These are phyloP conservation scores for Hepsetus odoe DNA, from an alignment of 2,113 vertebrate genomes.

Conservation along the genomic window DNA sequence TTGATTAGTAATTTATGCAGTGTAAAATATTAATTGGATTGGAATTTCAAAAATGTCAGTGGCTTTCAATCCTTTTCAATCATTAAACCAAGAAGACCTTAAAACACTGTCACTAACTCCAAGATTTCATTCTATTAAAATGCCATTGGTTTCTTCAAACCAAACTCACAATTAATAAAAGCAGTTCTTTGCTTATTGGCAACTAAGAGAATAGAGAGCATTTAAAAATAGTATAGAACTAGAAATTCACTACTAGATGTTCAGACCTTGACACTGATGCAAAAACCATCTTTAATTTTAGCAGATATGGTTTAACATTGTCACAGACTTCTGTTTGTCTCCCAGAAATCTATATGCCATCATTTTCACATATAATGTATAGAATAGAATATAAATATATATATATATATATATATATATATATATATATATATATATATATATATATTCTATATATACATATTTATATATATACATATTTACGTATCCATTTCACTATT, in stretches of 20 bases:
- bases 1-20: constrained; percentile 47
- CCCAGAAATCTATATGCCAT: too few species aligned
- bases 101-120: constrained; percentile 14
- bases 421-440: too few species aligned
- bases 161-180: constrained; percentile 20
- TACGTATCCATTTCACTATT: not conserved
- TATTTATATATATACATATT: too few species aligned
- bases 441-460: too few species aligned
- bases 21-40: constrained; percentile 43
- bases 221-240: constrained; percentile 29
- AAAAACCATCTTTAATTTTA: constrained; percentile 22
- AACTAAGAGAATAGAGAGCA: constrained; percentile 2
- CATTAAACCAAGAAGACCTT: constrained; percentile 27
- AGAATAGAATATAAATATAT: too few species aligned
- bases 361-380: too few species aligned
- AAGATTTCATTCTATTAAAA: constrained; percentile 33
- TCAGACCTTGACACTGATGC: constrained; percentile 4
- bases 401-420: too few species aligned
- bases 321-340: not conserved
- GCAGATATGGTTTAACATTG: not conserved
- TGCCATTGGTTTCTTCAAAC: constrained; percentile 27
- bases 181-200: not conserved
- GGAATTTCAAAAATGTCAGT: constrained; percentile 35
- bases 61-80: constrained; percentile 34
- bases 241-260: too few species aligned